Evolutionary conservation across 2,797 vertebrate genomes (phyloP).

Genomic region (Typhlichthys subterraneus): DNA sequence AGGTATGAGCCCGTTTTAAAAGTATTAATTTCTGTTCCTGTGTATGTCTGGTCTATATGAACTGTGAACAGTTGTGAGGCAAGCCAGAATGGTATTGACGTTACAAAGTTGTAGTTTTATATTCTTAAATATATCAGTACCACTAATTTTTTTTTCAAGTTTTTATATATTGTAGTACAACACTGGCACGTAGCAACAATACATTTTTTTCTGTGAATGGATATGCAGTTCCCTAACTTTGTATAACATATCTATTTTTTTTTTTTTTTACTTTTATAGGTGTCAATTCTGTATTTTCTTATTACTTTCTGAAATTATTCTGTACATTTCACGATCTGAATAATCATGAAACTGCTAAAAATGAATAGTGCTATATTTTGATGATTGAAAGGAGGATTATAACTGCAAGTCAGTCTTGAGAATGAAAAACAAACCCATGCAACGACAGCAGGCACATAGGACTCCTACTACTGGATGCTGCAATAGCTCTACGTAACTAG

Average conservation of each 20-base stretch:
- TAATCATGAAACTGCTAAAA: slow-evolving; percentile 67
- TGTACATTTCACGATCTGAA: slow-evolving; percentile 80
- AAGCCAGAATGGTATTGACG: slow-evolving; percentile 77
- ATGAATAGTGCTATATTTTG: slow-evolving; percentile 40
- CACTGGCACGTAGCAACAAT: slow-evolving; percentile 77
- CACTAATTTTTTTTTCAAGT: slow-evolving; percentile 79
- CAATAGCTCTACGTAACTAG: slow-evolving; percentile 79
- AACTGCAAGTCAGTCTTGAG: slow-evolving; percentile 45
- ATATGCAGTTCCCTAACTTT: slow-evolving; percentile 76
- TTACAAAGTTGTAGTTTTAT: slow-evolving; percentile 80
- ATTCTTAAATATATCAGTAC: slow-evolving; percentile 79
- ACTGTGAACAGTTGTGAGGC: slow-evolving; percentile 74
- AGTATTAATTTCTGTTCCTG: slow-evolving; percentile 47
- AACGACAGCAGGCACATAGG: slow-evolving; percentile 71
- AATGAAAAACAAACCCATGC: slow-evolving; percentile 69
- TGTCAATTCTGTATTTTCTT: slow-evolving; percentile 79
- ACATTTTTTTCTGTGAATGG: slow-evolving; percentile 78
- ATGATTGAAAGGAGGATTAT: slow-evolving; percentile 62
- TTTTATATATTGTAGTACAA: slow-evolving; percentile 77
- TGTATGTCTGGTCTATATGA: slow-evolving; percentile 72
- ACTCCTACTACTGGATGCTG: slow-evolving; percentile 71
- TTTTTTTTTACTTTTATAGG: slow-evolving; percentile 75
- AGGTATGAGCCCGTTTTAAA: slow-evolving; percentile 52
- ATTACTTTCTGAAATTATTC: slow-evolving; percentile 73
- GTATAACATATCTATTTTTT: slow-evolving; percentile 62